Conservation (phyloP, 2,113 vertebrate genomes). For the Rhinopomastus cyanomelas region DNA sequence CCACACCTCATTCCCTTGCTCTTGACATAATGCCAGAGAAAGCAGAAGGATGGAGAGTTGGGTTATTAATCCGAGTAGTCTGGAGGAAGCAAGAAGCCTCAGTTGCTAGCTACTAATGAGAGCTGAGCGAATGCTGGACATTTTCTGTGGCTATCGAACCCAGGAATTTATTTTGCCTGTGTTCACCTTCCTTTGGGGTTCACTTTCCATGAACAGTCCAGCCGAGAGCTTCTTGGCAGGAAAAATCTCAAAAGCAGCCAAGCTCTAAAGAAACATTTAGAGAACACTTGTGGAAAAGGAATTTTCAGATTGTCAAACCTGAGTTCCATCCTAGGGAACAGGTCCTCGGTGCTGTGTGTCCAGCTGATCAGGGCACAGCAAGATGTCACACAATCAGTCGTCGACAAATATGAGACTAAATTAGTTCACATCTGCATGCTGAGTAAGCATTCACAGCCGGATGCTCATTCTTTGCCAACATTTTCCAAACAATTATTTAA, state of each 20-base stretch:
- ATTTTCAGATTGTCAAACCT: slow-evolving; percentile 13
- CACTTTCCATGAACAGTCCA: slow-evolving; percentile 30
- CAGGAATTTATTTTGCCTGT: slow-evolving; percentile 39
- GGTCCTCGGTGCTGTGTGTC: not conserved
- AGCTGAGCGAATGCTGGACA: slow-evolving; percentile 13
- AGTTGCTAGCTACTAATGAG: slow-evolving; percentile 38
- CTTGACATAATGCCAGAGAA: slow-evolving; percentile 48
- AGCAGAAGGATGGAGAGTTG: slow-evolving; percentile 18
- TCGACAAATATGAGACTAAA: not conserved
- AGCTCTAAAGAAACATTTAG: slow-evolving; percentile 27
- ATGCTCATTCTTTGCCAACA: not conserved
- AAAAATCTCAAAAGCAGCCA: slow-evolving; percentile 42
- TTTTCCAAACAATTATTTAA: not conserved
- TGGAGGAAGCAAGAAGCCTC: slow-evolving; percentile 23
- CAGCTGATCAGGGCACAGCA: not conserved
- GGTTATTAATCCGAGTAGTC: slow-evolving; percentile 35
- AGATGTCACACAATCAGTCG: not conserved
- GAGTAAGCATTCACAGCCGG: not conserved
- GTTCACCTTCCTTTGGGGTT: slow-evolving; percentile 43
- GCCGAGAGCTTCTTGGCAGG: not conserved
- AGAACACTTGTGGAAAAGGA: slow-evolving; percentile 32
- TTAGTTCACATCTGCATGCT: not conserved
- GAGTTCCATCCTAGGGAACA: not conserved
- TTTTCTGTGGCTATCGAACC: slow-evolving; percentile 20
- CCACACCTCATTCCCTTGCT: slow-evolving; percentile 25